Evolutionary conservation across 2,888 invertebrate species (phyloP).

Genomic region (Limnephilus marmoratus): DNA sequence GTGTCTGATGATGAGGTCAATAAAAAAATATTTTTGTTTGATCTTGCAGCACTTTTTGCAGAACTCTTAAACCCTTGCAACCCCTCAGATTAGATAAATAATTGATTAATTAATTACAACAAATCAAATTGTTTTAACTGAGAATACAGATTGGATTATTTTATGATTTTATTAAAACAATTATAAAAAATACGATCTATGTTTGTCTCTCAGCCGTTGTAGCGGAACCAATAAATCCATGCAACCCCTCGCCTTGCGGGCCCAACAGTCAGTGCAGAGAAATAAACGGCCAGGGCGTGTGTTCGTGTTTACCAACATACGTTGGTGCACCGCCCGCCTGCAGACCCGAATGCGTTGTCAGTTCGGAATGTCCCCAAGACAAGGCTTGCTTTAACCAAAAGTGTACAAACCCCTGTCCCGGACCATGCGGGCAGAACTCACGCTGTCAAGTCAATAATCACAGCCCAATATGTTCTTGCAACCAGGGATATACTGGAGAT

Average conservation of each 20-base stretch:
- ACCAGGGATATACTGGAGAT: slow-evolving; percentile 85
- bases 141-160: too few species aligned
- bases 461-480: slow-evolving; percentile 89
- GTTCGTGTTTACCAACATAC: slow-evolving; percentile 84
- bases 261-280: slow-evolving; percentile 86
- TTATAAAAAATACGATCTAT: too few species aligned
- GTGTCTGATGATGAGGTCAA: background rate
- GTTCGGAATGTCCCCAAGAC: slow-evolving; percentile 86
- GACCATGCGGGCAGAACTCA: slow-evolving; percentile 88
- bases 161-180: too few species aligned
- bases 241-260: slow-evolving; percentile 88
- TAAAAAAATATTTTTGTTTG: background rate
- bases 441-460: slow-evolving; percentile 89
- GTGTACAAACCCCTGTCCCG: slow-evolving; percentile 88
- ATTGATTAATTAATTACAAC: too few species aligned
- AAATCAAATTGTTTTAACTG: too few species aligned
- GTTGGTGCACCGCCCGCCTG: slow-evolving; percentile 88
- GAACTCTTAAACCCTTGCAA: slow-evolving; percentile 77
- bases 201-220: too few species aligned
- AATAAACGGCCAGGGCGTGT: slow-evolving; percentile 82
- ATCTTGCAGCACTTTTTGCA: slow-evolving; percentile 66
- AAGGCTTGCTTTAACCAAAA: slow-evolving; percentile 87
- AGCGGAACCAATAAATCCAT: slow-evolving; percentile 73
- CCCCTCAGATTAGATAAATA: slow-evolving; percentile 74
- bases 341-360: slow-evolving; percentile 88